A percentile compares a stretch with the other conserved stretches of the same genome.
These are phyloP conservation scores for Semnornis frantzii DNA, from an alignment of 2,113 vertebrate genomes.

Conservation along the genomic window DNA sequence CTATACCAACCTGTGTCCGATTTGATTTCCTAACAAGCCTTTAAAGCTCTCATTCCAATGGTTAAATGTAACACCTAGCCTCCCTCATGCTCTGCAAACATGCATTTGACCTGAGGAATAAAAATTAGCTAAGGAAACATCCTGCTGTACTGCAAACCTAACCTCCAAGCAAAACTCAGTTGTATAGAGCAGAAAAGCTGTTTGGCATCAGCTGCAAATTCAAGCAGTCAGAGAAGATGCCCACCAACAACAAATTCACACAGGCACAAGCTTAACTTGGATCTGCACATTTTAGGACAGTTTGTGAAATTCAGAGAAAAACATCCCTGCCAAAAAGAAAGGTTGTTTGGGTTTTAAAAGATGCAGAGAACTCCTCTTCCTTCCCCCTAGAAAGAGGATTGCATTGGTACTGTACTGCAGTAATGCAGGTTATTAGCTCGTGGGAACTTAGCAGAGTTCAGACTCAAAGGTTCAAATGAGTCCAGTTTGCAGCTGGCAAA, in stretches of 20 bases:
- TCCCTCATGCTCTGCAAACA: background rate
- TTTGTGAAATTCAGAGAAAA: background rate
- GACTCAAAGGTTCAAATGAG: background rate
- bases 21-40: background rate
- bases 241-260: background rate
- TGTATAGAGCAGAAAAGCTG: background rate
- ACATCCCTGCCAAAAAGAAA: background rate
- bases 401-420: background rate
- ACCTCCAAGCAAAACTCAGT: fast-evolving
- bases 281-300: background rate
- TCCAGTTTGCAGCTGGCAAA: constrained; percentile 54
- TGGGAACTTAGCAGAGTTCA: constrained; percentile 8
- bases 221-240: background rate
- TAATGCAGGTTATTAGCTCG: constrained; percentile 9
- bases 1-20: background rate
- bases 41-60: background rate
- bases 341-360: background rate
- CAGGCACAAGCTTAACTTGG: background rate
- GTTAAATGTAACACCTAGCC: background rate
- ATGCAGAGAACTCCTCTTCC: background rate
- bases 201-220: background rate
- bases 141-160: background rate
- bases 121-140: fast-evolving
- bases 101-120: background rate
- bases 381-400: background rate